phyloP scores from a whole-genome alignment of 2,888 invertebrate genomes.

The Glyphotaelius pellucidus region DNA sequence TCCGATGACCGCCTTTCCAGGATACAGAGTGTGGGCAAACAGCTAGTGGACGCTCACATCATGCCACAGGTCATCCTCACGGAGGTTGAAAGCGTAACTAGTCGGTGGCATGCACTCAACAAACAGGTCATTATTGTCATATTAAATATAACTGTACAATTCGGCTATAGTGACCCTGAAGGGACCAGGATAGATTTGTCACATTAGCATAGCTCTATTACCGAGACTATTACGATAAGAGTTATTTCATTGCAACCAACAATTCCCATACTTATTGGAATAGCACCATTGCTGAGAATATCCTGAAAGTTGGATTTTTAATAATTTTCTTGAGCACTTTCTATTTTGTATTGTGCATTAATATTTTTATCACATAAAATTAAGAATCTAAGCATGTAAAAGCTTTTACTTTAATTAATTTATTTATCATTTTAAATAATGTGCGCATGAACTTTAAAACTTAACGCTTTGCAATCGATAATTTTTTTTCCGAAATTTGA shows the following conservation, averaged over 20 bases:
- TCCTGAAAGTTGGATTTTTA: not conserved
- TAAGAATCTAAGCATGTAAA: not conserved
- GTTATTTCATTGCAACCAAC: not conserved
- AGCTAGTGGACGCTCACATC: slow-evolving; percentile 85
- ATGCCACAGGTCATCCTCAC: slow-evolving; percentile 82
- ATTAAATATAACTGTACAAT: not conserved
- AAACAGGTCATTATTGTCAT: slow-evolving; percentile 78
- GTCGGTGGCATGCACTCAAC: slow-evolving; percentile 82
- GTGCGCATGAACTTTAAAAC: not conserved
- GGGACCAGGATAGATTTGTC: not conserved
- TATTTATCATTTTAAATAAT: not conserved
- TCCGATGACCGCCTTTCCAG: slow-evolving; percentile 84
- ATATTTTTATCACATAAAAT: not conserved
- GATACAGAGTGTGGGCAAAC: slow-evolving; percentile 86
- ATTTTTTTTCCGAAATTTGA: no score
- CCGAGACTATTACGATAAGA: not conserved
- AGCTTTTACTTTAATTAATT: not conserved
- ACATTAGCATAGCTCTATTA: not conserved
- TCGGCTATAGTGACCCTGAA: not conserved
- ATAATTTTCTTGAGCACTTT: not conserved
- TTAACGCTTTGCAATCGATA: not conserved
- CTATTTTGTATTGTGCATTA: not conserved
- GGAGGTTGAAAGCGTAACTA: slow-evolving; percentile 81
- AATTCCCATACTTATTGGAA: not conserved
- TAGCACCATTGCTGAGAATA: not conserved